Conservation (phyloP, 2,113 vertebrate genomes). For the Todiramphus chloris region DNA sequence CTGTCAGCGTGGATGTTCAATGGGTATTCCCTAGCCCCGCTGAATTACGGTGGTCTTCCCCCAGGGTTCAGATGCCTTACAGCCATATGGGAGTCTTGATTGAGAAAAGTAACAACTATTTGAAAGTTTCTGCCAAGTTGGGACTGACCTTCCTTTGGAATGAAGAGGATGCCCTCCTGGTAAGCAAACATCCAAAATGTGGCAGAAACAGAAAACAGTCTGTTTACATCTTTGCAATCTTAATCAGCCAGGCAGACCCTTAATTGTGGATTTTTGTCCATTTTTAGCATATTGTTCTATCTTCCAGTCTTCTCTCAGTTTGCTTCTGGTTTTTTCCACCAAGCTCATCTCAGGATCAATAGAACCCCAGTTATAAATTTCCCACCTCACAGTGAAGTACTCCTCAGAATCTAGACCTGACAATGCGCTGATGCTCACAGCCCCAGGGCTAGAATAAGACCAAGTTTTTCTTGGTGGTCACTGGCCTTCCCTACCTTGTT, state of each 20-base stretch:
- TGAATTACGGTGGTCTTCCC: background rate
- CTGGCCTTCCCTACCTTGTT: background rate
- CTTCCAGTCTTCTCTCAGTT: background rate
- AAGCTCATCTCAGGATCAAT: background rate
- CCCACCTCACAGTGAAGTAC: background rate
- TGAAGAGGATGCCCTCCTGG: conserved; percentile 79
- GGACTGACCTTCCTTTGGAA: conserved; percentile 85
- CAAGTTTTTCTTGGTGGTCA: background rate
- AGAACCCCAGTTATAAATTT: fast-evolving
- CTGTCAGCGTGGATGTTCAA: background rate
- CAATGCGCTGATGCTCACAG: background rate
- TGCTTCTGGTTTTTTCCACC: background rate
- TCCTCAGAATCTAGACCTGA: background rate
- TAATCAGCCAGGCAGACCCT: background rate
- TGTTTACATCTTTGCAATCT: background rate
- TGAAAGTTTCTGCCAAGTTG: conserved; percentile 80
- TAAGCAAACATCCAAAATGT: conserved; percentile 33
- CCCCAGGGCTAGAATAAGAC: background rate
- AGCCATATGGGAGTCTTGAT: conserved; percentile 79
- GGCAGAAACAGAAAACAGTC: background rate
- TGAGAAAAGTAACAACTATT: conserved; percentile 65
- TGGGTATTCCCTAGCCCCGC: background rate
- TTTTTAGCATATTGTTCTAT: background rate
- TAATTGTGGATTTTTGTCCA: background rate
- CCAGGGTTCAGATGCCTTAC: conserved; percentile 79